Evolutionary conservation across 2,113 vertebrate genomes (phyloP), one percentile per base, ranked within the genome.

Genomic region (Pheucticus melanocephalus): DNA sequence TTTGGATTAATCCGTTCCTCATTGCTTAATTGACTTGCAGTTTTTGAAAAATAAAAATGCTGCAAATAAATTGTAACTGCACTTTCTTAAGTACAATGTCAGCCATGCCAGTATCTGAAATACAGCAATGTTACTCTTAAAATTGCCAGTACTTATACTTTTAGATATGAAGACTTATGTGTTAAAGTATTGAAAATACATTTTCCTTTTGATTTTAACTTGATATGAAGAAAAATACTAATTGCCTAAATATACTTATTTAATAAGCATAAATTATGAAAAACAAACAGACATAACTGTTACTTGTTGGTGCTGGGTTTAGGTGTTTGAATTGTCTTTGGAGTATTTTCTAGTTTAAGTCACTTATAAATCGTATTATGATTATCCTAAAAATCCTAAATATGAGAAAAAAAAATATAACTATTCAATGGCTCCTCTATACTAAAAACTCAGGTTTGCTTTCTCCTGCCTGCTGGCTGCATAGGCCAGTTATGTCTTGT

Each of bases 41-140:
- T 3, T 54, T 92, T 82, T 59, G 56, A 61, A 94, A 90, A 88
- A 66, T 27, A 61, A 94, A 90, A 88, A 66, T 27, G 31, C 10
- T 63, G 31, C 23, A 51, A 82, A 82, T 45, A 54, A 70, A 59
- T 75, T 48, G 15, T 28, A 35, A 50, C 42, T 68, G 14, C 9
- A 50, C 21, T 79, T 94, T 59, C 3, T 37, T 48, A 50, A 75
- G 20, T 4, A 2, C 12, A 73, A 48, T 12, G 7, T 44, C 21
- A 59, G 27, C 47, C 33, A 56, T 33, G 7, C 5, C 53, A 76
- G 27, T 3, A 19, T 31, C 17, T 12, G n/a, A 70, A 64, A 31
- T 44, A 53, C 5, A 51, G 8, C 15, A 61, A 61, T 6, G 12
- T 22, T 85, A n/a, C 28, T 59, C 20, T n/a, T 53, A 66, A 87